Conservation (phyloP, 2,888 invertebrate genomes). For the Oxyteleia sp. region DNA sequence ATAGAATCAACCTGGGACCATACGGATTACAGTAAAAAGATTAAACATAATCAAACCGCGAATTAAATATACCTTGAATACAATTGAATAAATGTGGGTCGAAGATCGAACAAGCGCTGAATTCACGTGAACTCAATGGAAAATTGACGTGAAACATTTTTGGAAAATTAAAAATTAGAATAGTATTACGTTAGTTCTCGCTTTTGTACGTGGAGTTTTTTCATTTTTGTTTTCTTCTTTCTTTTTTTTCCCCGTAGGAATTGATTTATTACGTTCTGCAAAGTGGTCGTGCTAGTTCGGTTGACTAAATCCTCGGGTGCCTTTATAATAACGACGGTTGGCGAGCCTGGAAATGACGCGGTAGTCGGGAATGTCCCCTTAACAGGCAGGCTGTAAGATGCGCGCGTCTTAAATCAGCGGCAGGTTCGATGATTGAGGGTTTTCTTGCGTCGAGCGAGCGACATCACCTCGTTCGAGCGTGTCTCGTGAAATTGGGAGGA, state of each 20-base stretch:
- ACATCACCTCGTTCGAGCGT: slow-evolving; percentile 83
- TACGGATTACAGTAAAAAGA: too few species aligned
- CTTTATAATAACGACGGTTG: slow-evolving; percentile 42
- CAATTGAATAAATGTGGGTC: too few species aligned
- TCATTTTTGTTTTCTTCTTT: neutral
- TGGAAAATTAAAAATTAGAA: too few species aligned
- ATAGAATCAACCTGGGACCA: too few species aligned
- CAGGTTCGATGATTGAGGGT: too few species aligned
- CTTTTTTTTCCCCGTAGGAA: slow-evolving; percentile 2
- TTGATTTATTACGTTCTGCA: slow-evolving; percentile 41
- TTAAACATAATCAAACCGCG: too few species aligned
- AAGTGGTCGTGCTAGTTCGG: slow-evolving; percentile 47
- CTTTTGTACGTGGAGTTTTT: slow-evolving; percentile 2
- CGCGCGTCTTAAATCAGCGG: slow-evolving; percentile 78
- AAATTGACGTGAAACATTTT: too few species aligned
- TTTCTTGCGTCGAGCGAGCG: too few species aligned
- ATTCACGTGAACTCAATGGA: too few species aligned
- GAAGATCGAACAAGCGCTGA: too few species aligned
- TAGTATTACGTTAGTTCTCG: too few species aligned
- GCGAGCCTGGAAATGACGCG: slow-evolving; percentile 60
- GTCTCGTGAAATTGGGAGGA: slow-evolving; percentile 83
- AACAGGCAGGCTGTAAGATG: slow-evolving; percentile 68
- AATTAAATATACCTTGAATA: too few species aligned
- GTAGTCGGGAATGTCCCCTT: slow-evolving; percentile 50
- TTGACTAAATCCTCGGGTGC: slow-evolving; percentile 36